Percentiles rank a stretch among this genome's conserved stretches.
Evolutionary conservation across 2,797 vertebrate genomes (phyloP).

Genomic region (Oreonectes daqikongensis): DNA sequence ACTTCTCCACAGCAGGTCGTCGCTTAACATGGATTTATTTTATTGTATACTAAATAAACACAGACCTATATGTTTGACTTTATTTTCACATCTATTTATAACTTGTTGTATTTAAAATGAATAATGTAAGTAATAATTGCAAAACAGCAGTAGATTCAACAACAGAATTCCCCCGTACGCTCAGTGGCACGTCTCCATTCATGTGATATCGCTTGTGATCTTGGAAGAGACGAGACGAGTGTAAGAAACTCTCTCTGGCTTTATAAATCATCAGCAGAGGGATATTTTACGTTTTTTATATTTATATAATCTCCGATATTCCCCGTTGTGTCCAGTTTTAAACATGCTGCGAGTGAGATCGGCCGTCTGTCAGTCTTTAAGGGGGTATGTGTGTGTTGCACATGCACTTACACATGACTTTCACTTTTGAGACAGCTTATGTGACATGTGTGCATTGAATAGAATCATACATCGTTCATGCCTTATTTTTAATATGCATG

Average conservation of each 20-base stretch:
- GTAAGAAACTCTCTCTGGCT: no score
- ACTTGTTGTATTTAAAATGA: no score
- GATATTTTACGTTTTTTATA: background rate
- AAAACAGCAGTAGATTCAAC: no score
- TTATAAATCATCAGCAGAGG: background rate
- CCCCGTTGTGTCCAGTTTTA: background rate
- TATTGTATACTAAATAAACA: no score
- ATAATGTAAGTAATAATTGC: no score
- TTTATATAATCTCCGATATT: background rate
- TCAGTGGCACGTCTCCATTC: conserved; percentile 21
- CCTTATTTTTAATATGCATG: background rate
- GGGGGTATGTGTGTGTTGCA: conserved; percentile 70
- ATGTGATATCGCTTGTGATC: conserved; percentile 6
- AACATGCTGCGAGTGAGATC: conserved; percentile 70
- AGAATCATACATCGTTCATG: background rate
- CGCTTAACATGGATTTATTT: fast-evolving
- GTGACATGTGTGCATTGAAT: background rate
- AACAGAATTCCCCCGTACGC: background rate
- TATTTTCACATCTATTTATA: no score
- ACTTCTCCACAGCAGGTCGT: conserved; percentile 42
- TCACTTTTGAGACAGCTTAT: conserved; percentile 25
- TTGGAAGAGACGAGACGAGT: background rate
- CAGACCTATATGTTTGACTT: no score
- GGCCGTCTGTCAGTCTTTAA: conserved; percentile 60
- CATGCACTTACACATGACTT: conserved; percentile 59